Evolutionary conservation across 92 coral and sea anemone genomes (phyloP), one percentile per base, ranked within the genome.

Genomic region (Siderastrea radians): DNA sequence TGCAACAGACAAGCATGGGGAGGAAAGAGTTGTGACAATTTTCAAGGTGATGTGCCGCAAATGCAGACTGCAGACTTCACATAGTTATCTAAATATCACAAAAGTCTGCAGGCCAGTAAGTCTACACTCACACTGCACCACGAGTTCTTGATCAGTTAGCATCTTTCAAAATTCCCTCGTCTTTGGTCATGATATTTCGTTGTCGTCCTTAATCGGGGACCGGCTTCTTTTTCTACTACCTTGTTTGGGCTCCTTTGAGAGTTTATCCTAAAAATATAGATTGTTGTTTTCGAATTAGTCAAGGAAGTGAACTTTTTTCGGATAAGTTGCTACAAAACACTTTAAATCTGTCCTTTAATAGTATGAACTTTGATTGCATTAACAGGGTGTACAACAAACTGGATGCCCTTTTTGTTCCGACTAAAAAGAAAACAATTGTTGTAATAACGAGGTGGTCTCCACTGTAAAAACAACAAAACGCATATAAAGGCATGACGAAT

Each of bases 161-260:
- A 14, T 69, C 53, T 69, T 69, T 69, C 17, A 69, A 46, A 69
- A 69, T 69, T 46, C 74, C 16, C 74, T 69, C 46, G 6, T 69
- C 51, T 69, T 69, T 69, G 14, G 74, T 69, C 17, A 46, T 69
- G 52, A 3, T 69, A 5, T 46, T 47, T 69, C n/a, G 17, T 46
- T 12, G 51, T 45, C n/a, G 4, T 69, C 52, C 74, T 69, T 69
- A 46, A 46, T 5, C 7, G 6, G 6, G 16, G 51, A 45, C 52
- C 74, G 12, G 19, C 74, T 45, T 69, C 51, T 45, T 10, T 13
- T 53, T 44, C 9, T 10, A 3, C n/a, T 6, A 7, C n/a, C 9
- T 47, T 13, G 74, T 69, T 69, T 69, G 46, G 51, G 53, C 16
- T 46, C 52, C 74, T 69, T 69, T 69, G 46, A n/a, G 5, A 69